Conservation (phyloP, 2,113 vertebrate species). For the Cavia porcellus region DNA sequence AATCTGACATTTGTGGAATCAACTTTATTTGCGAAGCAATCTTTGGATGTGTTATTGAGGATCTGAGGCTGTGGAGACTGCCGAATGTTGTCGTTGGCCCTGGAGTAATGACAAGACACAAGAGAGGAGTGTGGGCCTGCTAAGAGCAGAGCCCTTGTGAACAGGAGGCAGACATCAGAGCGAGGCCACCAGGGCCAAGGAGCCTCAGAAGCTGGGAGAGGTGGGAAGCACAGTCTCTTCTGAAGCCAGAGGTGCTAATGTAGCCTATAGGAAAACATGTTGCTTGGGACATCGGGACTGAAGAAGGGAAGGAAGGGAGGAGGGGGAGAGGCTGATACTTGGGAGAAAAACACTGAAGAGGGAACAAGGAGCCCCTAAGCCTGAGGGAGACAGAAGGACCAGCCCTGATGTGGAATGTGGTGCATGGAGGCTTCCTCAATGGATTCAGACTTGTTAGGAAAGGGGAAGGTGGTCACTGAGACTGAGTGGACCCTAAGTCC, state of each 20-base stretch:
- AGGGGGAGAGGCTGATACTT: fast-evolving
- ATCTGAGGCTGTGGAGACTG: not conserved
- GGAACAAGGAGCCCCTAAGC: too few relatives aligned
- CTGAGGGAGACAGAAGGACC: not conserved
- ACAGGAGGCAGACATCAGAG: not conserved
- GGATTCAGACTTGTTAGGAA: not conserved
- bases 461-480: not conserved
- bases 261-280: not conserved
- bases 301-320: not conserved
- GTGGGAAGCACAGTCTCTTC: fast-evolving
- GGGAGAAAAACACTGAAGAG: too few relatives aligned
- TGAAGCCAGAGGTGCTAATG: too few relatives aligned
- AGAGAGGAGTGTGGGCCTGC: too few relatives aligned
- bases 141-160: not conserved
- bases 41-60: not conserved
- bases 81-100: too few relatives aligned
- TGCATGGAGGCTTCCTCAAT: not conserved
- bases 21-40: not conserved
- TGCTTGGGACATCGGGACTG: too few relatives aligned
- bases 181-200: too few relatives aligned
- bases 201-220: not conserved
- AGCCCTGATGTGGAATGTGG: not conserved
- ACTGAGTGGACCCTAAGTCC: not conserved
- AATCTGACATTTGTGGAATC: not conserved
- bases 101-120: not conserved